These are phyloP conservation scores for Physocephala rufipes DNA, from an alignment of 2,888 invertebrate genomes.

Conservation along the genomic window DNA sequence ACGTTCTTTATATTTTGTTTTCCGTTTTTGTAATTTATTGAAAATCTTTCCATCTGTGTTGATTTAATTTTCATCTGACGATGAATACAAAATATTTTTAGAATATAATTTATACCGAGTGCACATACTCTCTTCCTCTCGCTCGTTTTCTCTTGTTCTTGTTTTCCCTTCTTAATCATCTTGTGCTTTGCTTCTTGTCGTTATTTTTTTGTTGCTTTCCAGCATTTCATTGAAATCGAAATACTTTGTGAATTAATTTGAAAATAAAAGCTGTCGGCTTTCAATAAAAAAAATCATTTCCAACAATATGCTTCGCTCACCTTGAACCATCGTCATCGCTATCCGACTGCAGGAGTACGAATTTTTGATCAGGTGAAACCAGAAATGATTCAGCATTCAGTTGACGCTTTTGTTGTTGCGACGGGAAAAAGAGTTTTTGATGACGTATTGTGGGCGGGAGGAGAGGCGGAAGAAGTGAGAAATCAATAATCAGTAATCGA, in stretches of 20 bases:
- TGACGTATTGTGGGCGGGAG: neutral
- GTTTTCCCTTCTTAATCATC: neutral
- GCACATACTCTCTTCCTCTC: no score
- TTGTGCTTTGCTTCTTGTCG: neutral
- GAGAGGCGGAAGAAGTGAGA: neutral
- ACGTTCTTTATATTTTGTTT: no score
- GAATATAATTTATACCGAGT: no score
- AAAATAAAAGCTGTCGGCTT: neutral
- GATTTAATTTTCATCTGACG: no score
- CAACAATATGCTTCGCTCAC: conserved; percentile 43
- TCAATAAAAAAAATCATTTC: neutral
- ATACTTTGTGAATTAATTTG: neutral
- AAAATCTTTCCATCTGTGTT: no score
- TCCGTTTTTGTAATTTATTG: no score
- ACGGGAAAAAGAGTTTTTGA: no score
- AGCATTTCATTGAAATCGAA: no score
- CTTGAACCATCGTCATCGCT: conserved; percentile 62
- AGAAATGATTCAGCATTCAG: conserved; percentile 80
- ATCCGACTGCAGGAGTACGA: conserved; percentile 79
- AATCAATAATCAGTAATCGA: no score
- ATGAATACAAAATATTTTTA: no score
- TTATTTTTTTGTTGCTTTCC: neutral
- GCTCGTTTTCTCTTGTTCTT: neutral
- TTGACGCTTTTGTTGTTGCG: conserved; percentile 71
- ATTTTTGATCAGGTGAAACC: conserved; percentile 81